Percentiles rank a stretch among this genome's conserved stretches.
phyloP scores from a whole-genome alignment of 1,140 invertebrate genomes.

The Drosophila oshimai region DNA sequence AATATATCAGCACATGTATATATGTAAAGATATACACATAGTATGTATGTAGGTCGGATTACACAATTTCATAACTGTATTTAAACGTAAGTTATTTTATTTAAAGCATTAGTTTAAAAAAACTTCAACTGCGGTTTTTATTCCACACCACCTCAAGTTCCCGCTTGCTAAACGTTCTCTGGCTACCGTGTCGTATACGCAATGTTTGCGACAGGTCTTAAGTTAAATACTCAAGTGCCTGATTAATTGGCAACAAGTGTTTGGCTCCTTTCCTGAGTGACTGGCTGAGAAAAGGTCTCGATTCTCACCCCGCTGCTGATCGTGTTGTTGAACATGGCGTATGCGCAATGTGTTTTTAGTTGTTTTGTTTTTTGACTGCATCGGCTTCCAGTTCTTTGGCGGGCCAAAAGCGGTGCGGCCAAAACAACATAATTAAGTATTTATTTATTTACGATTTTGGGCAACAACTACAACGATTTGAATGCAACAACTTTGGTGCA shows the following conservation, averaged over 20 bases:
- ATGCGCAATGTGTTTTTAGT: slow-evolving; percentile 56
- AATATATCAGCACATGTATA: too few relatives aligned
- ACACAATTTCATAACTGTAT: too few relatives aligned
- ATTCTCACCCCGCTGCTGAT: slow-evolving; percentile 44
- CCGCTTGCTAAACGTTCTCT: background rate
- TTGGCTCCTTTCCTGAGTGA: slow-evolving; percentile 23
- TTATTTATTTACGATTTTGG: slow-evolving; percentile 81
- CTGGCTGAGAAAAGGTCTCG: slow-evolving; percentile 44
- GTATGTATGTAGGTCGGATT: too few relatives aligned
- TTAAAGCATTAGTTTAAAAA: too few relatives aligned
- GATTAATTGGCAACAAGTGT: slow-evolving; percentile 41
- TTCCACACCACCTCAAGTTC: background rate
- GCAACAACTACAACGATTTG: slow-evolving; percentile 56
- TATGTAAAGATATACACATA: too few relatives aligned
- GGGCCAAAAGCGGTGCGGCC: slow-evolving; percentile 59
- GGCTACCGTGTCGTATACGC: slow-evolving; percentile 23
- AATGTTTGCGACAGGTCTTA: slow-evolving; percentile 16
- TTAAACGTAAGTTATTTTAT: background rate
- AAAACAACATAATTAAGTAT: slow-evolving; percentile 80
- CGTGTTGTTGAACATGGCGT: slow-evolving; percentile 62
- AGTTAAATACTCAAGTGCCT: slow-evolving; percentile 19
- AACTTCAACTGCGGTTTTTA: too few relatives aligned
- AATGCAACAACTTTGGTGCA: slow-evolving; percentile 29
- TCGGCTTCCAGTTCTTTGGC: slow-evolving; percentile 60
- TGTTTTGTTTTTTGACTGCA: slow-evolving; percentile 17